A percentile compares a stretch with the other conserved stretches of the same genome.
Evolutionary conservation across 2,888 invertebrate genomes (phyloP).

Genomic region (Scelioninae gen. 2): DNA sequence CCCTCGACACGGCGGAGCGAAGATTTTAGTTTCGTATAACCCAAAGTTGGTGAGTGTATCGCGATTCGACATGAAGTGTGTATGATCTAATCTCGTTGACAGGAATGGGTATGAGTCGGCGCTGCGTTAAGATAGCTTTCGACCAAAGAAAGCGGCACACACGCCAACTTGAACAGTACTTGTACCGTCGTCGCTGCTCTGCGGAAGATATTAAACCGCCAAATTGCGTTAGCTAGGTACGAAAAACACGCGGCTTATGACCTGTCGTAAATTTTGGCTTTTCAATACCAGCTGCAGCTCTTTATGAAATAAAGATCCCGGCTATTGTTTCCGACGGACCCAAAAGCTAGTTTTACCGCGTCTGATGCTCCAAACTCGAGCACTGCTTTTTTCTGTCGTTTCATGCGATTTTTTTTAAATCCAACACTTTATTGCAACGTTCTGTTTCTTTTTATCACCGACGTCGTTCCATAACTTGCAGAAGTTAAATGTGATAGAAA

Average conservation of each 20-base stretch:
- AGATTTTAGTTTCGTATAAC: slow-evolving; percentile 38
- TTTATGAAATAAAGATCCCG: slow-evolving; percentile 32
- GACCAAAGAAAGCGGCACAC: slow-evolving; percentile 45
- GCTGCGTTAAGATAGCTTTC: slow-evolving; percentile 43
- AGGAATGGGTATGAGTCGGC: slow-evolving; percentile 35
- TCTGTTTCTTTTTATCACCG: too few relatives aligned
- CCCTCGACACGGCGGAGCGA: slow-evolving; percentile 34
- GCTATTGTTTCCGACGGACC: slow-evolving; percentile 30
- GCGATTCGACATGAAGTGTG: slow-evolving; percentile 52
- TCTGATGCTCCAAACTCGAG: slow-evolving; percentile 23
- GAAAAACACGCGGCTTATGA: slow-evolving; percentile 57
- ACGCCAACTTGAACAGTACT: slow-evolving; percentile 51
- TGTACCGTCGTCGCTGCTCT: slow-evolving; percentile 40
- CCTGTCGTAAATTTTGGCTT: slow-evolving; percentile 52
- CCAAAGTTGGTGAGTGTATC: slow-evolving; percentile 45
- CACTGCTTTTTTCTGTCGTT: background rate
- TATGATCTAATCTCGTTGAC: slow-evolving; percentile 54
- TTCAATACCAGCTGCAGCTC: slow-evolving; percentile 53
- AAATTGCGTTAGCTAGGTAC: slow-evolving; percentile 50
- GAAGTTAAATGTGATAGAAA: too few relatives aligned
- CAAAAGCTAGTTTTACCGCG: slow-evolving; percentile 24
- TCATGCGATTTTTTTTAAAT: too few relatives aligned
- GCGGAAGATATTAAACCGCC: slow-evolving; percentile 27
- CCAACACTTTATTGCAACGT: too few relatives aligned
- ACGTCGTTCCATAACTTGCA: too few relatives aligned